Conservation (phyloP, 2,888 invertebrate genomes). For the Volucella inanis region DNA sequence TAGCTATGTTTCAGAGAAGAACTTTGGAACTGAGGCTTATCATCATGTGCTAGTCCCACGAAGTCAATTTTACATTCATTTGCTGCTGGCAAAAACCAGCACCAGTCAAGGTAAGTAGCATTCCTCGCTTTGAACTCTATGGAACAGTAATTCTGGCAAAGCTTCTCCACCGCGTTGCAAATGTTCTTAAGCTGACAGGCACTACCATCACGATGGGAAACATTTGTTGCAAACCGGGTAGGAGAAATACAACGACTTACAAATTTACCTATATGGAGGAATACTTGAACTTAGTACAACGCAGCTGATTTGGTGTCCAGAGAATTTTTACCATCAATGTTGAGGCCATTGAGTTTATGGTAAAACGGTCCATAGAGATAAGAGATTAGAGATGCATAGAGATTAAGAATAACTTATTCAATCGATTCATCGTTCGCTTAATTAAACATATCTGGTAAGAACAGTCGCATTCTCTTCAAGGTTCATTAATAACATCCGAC, state of each 20-base stretch:
- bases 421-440: no score
- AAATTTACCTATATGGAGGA: no score
- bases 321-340: no score
- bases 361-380: no score
- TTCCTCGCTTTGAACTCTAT: neutral
- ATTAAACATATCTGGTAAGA: no score
- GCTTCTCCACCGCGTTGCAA: no score
- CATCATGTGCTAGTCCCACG: neutral
- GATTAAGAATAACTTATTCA: no score
- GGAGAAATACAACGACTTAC: neutral
- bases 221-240: neutral
- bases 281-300: no score
- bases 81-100: neutral
- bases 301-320: no score
- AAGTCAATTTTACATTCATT: neutral
- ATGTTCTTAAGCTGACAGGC: neutral
- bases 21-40: neutral
- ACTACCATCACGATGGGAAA: neutral
- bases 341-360: no score
- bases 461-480: no score
- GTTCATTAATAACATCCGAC: neutral
- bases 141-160: neutral
- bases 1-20: neutral
- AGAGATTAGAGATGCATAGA: no score
- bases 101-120: neutral